These are phyloP conservation scores for Drosophila lacertosa DNA, from an alignment of 1,140 invertebrate genomes.

Conservation along the genomic window DNA sequence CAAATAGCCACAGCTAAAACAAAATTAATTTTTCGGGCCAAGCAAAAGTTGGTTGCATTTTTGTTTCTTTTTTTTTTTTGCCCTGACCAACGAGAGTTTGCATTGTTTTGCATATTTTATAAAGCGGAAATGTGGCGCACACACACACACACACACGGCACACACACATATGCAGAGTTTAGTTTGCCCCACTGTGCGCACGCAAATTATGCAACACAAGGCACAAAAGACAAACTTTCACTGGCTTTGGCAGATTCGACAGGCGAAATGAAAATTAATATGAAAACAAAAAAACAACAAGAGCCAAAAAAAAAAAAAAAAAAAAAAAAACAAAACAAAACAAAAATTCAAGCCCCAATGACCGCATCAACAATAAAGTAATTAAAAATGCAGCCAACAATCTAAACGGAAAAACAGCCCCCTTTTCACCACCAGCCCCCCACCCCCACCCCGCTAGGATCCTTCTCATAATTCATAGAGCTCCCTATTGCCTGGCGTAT, in stretches of 20 bases:
- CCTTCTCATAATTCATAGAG: conserved; percentile 28
- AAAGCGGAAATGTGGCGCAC: conserved; percentile 67
- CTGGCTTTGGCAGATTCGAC: conserved; percentile 68
- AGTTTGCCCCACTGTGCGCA: conserved; percentile 35
- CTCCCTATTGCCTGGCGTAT: conserved; percentile 3
- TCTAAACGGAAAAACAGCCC: conserved; percentile 28
- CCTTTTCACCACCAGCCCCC: conserved; percentile 12
- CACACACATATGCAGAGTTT: conserved; percentile 25
- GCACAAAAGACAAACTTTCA: conserved; percentile 76
- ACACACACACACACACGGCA: conserved; percentile 33
- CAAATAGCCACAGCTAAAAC: conserved; percentile 58
- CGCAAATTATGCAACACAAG: conserved; percentile 75
- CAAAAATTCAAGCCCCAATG: conserved; percentile 15
- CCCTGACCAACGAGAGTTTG: conserved; percentile 62
- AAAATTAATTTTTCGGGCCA: conserved; percentile 72
- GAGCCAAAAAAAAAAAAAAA: no score
- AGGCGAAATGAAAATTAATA: conserved; percentile 77
- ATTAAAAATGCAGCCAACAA: conserved; percentile 69
- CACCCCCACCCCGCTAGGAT: not conserved
- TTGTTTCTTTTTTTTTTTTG: conserved; percentile 32
- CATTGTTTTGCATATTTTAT: conserved; percentile 82
- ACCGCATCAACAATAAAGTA: conserved; percentile 54
- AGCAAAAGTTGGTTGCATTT: conserved; percentile 56
- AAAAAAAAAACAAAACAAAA: not conserved
- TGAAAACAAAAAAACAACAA: conserved; percentile 53